Base-by-base conservation (phyloP, 1,140 invertebrate species). In the Formica selysi region DNA sequence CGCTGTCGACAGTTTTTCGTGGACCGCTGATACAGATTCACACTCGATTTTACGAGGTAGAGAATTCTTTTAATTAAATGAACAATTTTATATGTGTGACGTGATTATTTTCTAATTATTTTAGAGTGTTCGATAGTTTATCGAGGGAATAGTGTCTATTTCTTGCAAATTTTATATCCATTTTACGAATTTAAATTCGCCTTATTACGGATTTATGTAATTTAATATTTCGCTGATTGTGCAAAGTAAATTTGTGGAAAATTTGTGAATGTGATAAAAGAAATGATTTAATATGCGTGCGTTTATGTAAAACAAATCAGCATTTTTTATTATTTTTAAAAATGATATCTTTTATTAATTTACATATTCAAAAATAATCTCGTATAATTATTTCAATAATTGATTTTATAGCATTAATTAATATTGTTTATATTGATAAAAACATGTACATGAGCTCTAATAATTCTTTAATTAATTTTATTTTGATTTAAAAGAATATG, bases 91-190 rank as follows among this genome's bases (percentile, higher is more conserved):
- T 51, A 19, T 78, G 22, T 29, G 59, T 48, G 32, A 59, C 1
- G 36, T 74, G 38, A 76, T 76, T 36, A n/a, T 76, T 76, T 61
- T 76, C n/a, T 3, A 2, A 22, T 54, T 36, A 74, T 10, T 36
- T 57, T 22, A 8, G 38, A 62, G 4, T 59, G 61, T 62, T 44
- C 16, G 0, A 7, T 8, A 13, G 41, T 62, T 76, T 5, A 5
- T 44, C 3, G 3, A 64, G 2, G 22, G 11, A 64, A 11, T 22
- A 19, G 8, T n/a, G 11, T 26, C 13, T 62, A 10, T 22, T 11
- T 38, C 11, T 26, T 29, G 4, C n/a, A 32, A 44, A 44, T 44
- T 78, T 65, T 4, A 7, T 29, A 59, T 78, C 32, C 1, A n/a
- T 3, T 32, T 41, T 1, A 13, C 5, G 2, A 29, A 32, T 76